Conservation (phyloP, 2,888 invertebrate species). For the Emmelina monodactyla region DNA sequence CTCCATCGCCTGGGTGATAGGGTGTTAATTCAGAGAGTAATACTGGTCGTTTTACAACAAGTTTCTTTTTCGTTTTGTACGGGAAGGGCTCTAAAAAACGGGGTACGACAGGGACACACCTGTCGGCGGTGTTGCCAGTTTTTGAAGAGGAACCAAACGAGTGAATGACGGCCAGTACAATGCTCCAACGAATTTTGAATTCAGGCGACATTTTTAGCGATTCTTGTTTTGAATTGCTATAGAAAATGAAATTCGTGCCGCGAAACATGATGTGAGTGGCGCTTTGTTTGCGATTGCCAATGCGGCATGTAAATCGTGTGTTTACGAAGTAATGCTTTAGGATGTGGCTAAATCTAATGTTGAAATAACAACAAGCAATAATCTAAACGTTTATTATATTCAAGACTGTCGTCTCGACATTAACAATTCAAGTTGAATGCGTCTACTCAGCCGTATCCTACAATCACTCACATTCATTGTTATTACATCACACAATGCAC, state of each 20-base stretch:
- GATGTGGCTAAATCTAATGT: too few species aligned
- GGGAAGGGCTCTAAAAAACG: slow-evolving; percentile 63
- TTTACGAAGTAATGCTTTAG: too few species aligned
- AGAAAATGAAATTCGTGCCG: slow-evolving; percentile 16
- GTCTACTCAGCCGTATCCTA: too few species aligned
- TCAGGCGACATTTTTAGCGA: slow-evolving; percentile 19
- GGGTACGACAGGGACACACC: slow-evolving; percentile 61
- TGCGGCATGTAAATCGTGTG: too few species aligned
- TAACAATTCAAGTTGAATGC: too few species aligned
- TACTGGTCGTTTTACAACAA: slow-evolving; percentile 14
- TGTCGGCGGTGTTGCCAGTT: slow-evolving; percentile 64
- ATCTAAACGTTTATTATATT: too few species aligned
- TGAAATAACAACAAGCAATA: too few species aligned
- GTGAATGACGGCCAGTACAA: slow-evolving; percentile 50
- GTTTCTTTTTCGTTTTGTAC: slow-evolving; percentile 25
- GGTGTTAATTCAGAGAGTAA: too few species aligned
- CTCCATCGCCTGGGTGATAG: too few species aligned
- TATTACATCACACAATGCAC: slow-evolving; percentile 59
- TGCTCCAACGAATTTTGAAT: slow-evolving; percentile 36
- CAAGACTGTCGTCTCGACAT: too few species aligned
- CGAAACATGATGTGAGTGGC: slow-evolving; percentile 8
- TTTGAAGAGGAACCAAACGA: slow-evolving; percentile 44
- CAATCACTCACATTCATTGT: slow-evolving; percentile 14
- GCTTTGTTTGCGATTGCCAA: too few species aligned
- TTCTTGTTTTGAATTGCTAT: not conserved